Conservation (phyloP, 1,140 invertebrate genomes). For the Phocides pigmalion region DNA sequence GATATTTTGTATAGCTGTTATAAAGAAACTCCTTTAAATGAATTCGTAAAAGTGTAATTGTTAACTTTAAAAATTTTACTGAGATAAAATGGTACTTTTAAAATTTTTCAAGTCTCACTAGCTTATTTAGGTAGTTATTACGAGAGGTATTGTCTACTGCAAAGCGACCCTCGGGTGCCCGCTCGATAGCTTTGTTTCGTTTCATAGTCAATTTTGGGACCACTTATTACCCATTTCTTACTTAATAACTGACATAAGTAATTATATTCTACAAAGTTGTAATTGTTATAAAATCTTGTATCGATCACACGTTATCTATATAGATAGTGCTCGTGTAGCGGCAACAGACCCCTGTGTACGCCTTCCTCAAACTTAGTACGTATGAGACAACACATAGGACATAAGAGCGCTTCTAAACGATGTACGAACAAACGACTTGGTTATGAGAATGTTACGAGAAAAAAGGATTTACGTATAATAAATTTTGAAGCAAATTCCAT, state of each 20-base stretch:
- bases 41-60: conserved; percentile 53
- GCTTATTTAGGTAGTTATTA: conserved; percentile 60
- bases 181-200: conserved; percentile 63
- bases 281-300: conserved; percentile 42
- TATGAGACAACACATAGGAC: conserved; percentile 53
- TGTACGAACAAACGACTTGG: conserved; percentile 37
- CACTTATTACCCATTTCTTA: conserved; percentile 68
- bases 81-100: conserved; percentile 33
- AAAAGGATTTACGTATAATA: conserved; percentile 61
- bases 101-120: conserved; percentile 55
- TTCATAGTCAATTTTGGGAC: conserved; percentile 81
- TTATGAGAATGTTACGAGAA: conserved; percentile 64
- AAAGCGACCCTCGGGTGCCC: conserved; percentile 8
- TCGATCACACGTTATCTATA: conserved; percentile 42
- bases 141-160: conserved; percentile 25
- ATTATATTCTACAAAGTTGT: conserved; percentile 49
- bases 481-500: conserved; percentile 76
- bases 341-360: conserved; percentile 41
- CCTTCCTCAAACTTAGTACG: conserved; percentile 72
- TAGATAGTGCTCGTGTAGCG: conserved; percentile 25
- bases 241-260: conserved; percentile 49
- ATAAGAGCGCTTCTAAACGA: conserved; percentile 43
- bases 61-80: conserved; percentile 63
- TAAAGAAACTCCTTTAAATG: conserved; percentile 50
- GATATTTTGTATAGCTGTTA: conserved; percentile 76